Conservation (phyloP, 2,888 invertebrate genomes). For the Papilio protenor region DNA sequence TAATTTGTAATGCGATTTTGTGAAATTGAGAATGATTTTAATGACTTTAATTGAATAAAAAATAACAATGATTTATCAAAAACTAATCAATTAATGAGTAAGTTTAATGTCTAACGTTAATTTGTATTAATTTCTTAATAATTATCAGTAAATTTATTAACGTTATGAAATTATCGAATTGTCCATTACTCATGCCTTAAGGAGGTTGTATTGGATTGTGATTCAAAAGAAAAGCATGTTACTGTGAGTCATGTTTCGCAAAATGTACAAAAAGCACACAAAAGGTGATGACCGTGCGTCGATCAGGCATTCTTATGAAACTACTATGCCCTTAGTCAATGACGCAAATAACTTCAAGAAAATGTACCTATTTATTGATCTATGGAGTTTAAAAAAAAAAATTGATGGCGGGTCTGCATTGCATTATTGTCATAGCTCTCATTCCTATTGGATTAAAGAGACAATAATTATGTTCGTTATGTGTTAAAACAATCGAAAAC, state of each 20-base stretch:
- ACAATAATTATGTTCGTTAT: too few species aligned
- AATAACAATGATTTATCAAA: too few species aligned
- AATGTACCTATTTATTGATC: too few species aligned
- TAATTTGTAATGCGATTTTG: not conserved
- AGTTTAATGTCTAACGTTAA: too few species aligned
- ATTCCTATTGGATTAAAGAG: too few species aligned
- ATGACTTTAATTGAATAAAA: too few species aligned
- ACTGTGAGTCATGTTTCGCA: slow-evolving; percentile 68
- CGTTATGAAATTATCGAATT: not conserved
- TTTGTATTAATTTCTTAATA: not conserved
- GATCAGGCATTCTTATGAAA: slow-evolving; percentile 49
- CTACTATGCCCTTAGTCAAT: not conserved
- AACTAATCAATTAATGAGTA: too few species aligned
- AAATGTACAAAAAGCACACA: slow-evolving; percentile 52
- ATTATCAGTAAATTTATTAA: not conserved
- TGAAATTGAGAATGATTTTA: too few species aligned
- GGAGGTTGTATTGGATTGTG: slow-evolving; percentile 49
- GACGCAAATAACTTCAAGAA: not conserved
- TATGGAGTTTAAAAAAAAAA: too few species aligned
- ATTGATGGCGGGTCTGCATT: too few species aligned
- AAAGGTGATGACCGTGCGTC: slow-evolving; percentile 56
- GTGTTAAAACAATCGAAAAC: too few species aligned
- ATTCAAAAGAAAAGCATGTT: slow-evolving; percentile 72
- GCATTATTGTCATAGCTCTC: too few species aligned
- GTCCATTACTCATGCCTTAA: slow-evolving; percentile 20